These are phyloP conservation scores for Pelodytes ibericus DNA, from an alignment of 2,797 vertebrate genomes.

Conservation along the genomic window DNA sequence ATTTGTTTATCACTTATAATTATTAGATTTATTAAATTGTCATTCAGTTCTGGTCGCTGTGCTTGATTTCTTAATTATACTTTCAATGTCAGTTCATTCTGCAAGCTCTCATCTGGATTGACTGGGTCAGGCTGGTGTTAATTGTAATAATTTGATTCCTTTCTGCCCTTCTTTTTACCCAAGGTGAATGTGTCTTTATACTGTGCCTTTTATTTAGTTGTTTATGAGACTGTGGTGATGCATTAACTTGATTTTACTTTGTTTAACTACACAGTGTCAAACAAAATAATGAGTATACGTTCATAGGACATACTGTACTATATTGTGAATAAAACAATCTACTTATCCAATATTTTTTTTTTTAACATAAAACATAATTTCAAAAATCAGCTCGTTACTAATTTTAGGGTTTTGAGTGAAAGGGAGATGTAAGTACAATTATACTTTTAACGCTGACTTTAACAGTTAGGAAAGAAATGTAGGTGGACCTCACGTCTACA, in stretches of 20 bases:
- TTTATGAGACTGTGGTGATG: constrained; percentile 18
- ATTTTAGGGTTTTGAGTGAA: no score
- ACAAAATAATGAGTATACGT: no score
- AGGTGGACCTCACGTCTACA: no score
- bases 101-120: constrained; percentile 49
- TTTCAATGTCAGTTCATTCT: constrained; percentile 48
- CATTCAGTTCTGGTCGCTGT: constrained; percentile 37
- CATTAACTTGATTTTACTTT: background rate
- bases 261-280: background rate
- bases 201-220: constrained; percentile 20
- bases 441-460: no score
- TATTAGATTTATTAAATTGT: constrained; percentile 42
- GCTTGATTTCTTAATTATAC: constrained; percentile 53
- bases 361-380: no score
- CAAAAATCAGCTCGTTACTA: no score
- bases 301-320: no score
- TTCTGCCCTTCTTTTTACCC: constrained; percentile 47
- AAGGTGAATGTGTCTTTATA: constrained; percentile 44
- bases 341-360: no score
- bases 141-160: constrained; percentile 54
- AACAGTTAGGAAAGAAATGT: no score
- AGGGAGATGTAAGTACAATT: no score
- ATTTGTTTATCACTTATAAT: constrained; percentile 23
- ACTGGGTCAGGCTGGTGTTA: constrained; percentile 53
- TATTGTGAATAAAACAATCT: no score